phyloP scores from a whole-genome alignment of 1,140 invertebrate species.

The Anastatus disparis region DNA sequence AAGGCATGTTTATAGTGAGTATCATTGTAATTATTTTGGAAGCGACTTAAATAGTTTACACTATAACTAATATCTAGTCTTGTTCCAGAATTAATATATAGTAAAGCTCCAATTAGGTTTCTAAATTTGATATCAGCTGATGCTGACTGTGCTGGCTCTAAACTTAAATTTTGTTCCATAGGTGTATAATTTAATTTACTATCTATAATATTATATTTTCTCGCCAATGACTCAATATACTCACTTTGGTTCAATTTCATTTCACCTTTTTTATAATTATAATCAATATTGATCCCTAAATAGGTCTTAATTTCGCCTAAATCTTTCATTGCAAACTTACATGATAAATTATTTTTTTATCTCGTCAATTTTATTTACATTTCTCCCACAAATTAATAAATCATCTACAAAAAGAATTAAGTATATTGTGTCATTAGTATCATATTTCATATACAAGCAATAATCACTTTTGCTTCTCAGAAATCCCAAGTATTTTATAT shows the following conservation, averaged over 20 bases:
- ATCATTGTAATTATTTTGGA: constrained; percentile 18
- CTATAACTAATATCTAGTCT: too few relatives aligned
- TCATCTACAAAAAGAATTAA: too few relatives aligned
- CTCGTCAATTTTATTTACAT: background rate
- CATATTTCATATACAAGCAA: constrained; percentile 1
- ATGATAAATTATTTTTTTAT: constrained; percentile 3
- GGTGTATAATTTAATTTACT: too few relatives aligned
- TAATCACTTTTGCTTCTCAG: background rate
- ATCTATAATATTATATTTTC: too few relatives aligned
- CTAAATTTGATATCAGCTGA: too few relatives aligned
- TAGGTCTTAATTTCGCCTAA: too few relatives aligned
- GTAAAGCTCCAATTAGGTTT: too few relatives aligned
- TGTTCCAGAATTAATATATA: too few relatives aligned
- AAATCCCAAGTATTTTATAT: background rate
- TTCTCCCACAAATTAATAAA: constrained; percentile 10
- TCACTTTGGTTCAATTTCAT: constrained; percentile 21
- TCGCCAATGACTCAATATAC: constrained; percentile 32
- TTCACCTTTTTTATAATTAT: too few relatives aligned
- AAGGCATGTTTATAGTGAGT: constrained; percentile 31
- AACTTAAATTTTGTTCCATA: constrained; percentile 14
- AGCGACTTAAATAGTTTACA: constrained; percentile 28
- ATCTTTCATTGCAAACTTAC: too few relatives aligned
- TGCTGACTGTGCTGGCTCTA: background rate
- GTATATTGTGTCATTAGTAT: background rate
- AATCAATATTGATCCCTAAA: too few relatives aligned